These are phyloP conservation scores for Syrmaticus mikado DNA, from an alignment of 2,113 vertebrate genomes.

Conservation along the genomic window DNA sequence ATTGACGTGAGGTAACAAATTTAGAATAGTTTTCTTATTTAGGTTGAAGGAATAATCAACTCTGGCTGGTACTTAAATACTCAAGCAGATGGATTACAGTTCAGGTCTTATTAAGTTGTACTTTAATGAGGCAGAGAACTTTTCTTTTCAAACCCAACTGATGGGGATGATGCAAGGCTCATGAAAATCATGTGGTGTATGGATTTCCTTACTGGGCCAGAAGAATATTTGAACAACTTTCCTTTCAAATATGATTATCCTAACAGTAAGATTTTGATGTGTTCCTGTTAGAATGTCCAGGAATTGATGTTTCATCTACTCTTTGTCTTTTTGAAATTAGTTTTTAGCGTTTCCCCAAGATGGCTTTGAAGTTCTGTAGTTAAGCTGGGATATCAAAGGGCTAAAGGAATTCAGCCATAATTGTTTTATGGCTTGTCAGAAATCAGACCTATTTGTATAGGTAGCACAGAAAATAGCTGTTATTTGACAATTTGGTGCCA, in stretches of 20 bases:
- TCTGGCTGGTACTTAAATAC: neutral
- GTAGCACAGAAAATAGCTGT: slow-evolving; percentile 84
- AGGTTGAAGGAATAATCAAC: neutral
- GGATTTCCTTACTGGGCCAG: neutral
- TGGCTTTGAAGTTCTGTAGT: slow-evolving; percentile 78
- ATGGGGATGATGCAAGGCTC: neutral
- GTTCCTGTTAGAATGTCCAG: slow-evolving; percentile 47
- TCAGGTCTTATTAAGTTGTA: neutral
- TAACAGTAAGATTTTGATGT: neutral
- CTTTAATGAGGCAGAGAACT: slow-evolving; percentile 26
- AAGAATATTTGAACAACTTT: neutral
- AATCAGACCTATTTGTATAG: slow-evolving; percentile 88
- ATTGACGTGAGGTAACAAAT: neutral
- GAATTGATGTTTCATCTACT: slow-evolving; percentile 52
- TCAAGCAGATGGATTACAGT: neutral
- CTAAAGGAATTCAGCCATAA: slow-evolving; percentile 84
- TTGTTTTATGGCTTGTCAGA: slow-evolving; percentile 90
- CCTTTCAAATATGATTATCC: neutral
- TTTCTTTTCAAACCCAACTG: neutral
- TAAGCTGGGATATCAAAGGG: slow-evolving; percentile 84
- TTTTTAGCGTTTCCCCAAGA: slow-evolving; percentile 56
- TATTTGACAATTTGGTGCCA: slow-evolving; percentile 86
- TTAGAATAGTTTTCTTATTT: neutral
- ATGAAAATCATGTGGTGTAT: neutral
- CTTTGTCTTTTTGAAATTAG: slow-evolving; percentile 62